These are phyloP conservation scores for Lydus trimaculatus DNA, from an alignment of 2,888 invertebrate species.

Conservation along the genomic window DNA sequence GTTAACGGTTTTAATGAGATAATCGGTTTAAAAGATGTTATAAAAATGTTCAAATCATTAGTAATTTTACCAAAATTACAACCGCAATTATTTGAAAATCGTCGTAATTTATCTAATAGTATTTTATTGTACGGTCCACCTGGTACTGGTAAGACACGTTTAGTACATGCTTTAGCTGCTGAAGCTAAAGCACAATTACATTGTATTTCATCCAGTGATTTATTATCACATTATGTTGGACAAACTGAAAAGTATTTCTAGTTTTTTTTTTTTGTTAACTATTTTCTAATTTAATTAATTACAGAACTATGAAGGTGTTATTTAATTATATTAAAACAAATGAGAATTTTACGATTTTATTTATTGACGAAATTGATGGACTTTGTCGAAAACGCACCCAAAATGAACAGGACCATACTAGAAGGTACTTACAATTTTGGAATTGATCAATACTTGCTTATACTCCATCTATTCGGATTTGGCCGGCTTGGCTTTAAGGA, in stretches of 20 bases:
- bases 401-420: constrained; percentile 62
- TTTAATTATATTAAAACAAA: constrained; percentile 49
- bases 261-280: background rate
- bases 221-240: constrained; percentile 65
- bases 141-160: constrained; percentile 62
- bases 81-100: constrained; percentile 64
- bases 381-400: constrained; percentile 62
- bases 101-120: constrained; percentile 59
- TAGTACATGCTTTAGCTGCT: constrained; percentile 59
- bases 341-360: constrained; percentile 60
- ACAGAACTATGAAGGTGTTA: constrained; percentile 47
- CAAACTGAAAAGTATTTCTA: constrained; percentile 65
- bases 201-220: constrained; percentile 63
- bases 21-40: constrained; percentile 62
- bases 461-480: no score
- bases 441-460: no score
- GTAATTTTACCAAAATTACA: constrained; percentile 63
- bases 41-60: constrained; percentile 61
- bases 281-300: constrained; percentile 1
- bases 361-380: constrained; percentile 69
- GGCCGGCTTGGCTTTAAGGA: background rate
- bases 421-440: no score
- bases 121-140: constrained; percentile 65
- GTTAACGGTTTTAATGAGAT: constrained; percentile 59
- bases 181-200: constrained; percentile 63